Base-by-base conservation (phyloP, 1,140 invertebrate genomes). In the Lepidurus couesii region DNA sequence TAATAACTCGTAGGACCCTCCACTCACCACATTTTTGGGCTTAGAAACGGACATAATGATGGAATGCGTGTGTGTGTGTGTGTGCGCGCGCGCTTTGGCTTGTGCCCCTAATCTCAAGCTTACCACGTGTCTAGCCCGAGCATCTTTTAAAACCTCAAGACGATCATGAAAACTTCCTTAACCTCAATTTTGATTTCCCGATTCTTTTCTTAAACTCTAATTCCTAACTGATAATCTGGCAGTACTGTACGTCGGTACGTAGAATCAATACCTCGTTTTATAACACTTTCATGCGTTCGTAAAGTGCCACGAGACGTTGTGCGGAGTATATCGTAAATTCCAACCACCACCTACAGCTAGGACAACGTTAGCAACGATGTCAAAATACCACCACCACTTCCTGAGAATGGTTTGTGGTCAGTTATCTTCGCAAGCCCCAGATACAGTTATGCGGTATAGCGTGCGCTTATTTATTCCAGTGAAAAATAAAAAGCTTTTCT, bases 331-430 rank as follows among this genome's bases (percentile, higher is more conserved):
- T 65, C 7, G 16, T 21, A 65, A 65, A 8, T 7, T 65, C 0
- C 7, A n/a, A 65, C 21, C n/a, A 13, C 53, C 16, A 16, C 1
- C 16, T 21, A 7, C 53, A 65, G 21, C 13, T 34, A 34, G 34
- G 53, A 21, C 3, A 65, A 65, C 16, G 53, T 65, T 65, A 6
- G n/a, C 16, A 2, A 65, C 53, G 21, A 21, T 7, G 13, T 21
- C 53, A 65, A 65, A 21, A n/a, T 65, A 65, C 53, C 53, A 21
- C 53, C 21, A 65, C 53, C 53, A 65, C 53, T 65, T 65, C 53
- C 53, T n/a, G 53, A 13, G 53, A 9, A n/a, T 65, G 53, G 16
- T 21, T 65, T 1, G 53, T 65, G 53, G 53, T 65, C 21, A 7
- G 53, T 65, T 65, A 65, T 21, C 16, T 65, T 65, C 21, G 6